Base-by-base conservation (phyloP, 2,888 invertebrate species). In the Vannuccia rotundouncinata region DNA sequence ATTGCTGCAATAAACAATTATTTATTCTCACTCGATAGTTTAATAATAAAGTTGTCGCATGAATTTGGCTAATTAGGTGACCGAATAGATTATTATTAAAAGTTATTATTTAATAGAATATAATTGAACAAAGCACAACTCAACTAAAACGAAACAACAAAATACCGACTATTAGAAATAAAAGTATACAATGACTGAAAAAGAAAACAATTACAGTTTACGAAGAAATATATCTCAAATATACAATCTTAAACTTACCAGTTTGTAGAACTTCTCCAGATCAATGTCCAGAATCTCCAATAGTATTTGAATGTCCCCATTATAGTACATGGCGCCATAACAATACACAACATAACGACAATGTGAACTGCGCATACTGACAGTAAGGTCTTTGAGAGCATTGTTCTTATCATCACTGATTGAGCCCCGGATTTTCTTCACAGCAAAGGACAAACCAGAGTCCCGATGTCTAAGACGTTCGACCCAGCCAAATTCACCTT, bases 351-450 rank as follows among this genome's bases (percentile, higher is more conserved):
- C 74, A 31, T 79, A 79, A 22, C 29, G 79, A 79, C 79, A 79
- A 27, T 73, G 22, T 2, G 74, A 29, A 25, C 79, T 79, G 1
- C 79, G 77, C 79, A 79, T 79, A 17, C 74, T 74, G 5, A 79
- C 73, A n/a, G 60, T 74, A 1, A 74, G 5, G n/a, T 79, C 79
- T 13, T 74, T 73, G 1, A 79, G 73, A 2, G 29, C 31, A 13
- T 30, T 29, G 29, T 75, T 75, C 29, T 75, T 29, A 2, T 75
- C 60, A 77, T 79, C 79, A 22, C 2, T 79, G 5, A 79, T 66
- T 10, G 79, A 79, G 27, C 79, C 60, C n/a, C 79, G 66, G n/a
- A 79, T 79, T 31, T 79, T 79, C 27, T 79, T 79, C 1, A 79
- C 29, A 1, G 79, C 79, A 28, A 79, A 79, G n/a, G 29, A 73